Evolutionary conservation across 2,113 vertebrate genomes (phyloP).

Genomic region (Blennius ocellaris): DNA sequence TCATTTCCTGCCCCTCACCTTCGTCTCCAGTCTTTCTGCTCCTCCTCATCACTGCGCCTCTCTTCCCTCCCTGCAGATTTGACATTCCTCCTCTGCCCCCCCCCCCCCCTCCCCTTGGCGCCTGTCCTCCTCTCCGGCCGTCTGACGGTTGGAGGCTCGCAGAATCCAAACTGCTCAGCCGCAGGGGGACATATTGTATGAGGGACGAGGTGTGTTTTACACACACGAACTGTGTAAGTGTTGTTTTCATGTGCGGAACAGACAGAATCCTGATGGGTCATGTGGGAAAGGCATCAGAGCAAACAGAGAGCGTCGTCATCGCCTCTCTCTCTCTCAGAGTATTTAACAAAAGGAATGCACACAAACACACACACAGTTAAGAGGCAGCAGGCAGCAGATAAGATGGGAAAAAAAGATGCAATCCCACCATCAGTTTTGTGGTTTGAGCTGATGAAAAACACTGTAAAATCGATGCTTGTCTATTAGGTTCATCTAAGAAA

Average conservation of each 20-base stretch:
- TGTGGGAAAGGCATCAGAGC: conserved; percentile 43
- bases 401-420: conserved; percentile 15
- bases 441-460: too few species aligned
- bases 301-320: conserved; percentile 25
- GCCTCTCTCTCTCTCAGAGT: conserved; percentile 14
- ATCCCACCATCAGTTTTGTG: conserved; percentile 9
- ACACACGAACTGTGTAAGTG: neutral
- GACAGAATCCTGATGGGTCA: conserved; percentile 59
- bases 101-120: conserved; percentile 31
- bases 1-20: conserved; percentile 9
- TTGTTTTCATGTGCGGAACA: neutral
- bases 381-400: conserved; percentile 9
- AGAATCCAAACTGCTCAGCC: neutral
- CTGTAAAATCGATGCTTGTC: too few species aligned
- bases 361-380: conserved; percentile 4
- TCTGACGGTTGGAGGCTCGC: conserved; percentile 13
- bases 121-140: conserved; percentile 20
- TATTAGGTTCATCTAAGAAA: too few species aligned
- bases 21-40: neutral
- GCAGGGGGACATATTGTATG: neutral
- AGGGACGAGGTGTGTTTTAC: conserved; percentile 24
- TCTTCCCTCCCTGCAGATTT: conserved; percentile 15
- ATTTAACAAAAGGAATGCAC: conserved; percentile 32
- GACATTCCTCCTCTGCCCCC: conserved; percentile 41
- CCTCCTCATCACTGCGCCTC: conserved; percentile 20